These are phyloP conservation scores for Xylota segnis DNA, from an alignment of 2,888 invertebrate genomes.

Conservation along the genomic window DNA sequence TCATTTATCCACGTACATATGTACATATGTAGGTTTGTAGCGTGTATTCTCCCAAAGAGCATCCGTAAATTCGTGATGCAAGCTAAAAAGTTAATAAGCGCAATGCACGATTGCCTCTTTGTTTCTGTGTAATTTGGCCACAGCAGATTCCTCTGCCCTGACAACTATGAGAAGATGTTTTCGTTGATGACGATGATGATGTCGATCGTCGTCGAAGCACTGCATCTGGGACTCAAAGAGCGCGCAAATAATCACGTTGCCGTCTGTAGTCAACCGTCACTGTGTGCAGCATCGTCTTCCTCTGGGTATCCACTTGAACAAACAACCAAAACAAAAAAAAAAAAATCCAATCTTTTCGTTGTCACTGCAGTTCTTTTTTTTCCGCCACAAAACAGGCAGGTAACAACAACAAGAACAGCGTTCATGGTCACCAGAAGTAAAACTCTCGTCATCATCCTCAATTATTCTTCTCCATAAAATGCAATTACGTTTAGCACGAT, in stretches of 20 bases:
- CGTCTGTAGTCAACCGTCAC: neutral
- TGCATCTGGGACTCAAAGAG: neutral
- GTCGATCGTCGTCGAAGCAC: conserved; percentile 1
- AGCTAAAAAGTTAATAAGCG: conserved; percentile 49
- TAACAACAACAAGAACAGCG: conserved; percentile 11
- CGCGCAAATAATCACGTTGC: neutral
- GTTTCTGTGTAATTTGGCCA: conserved; percentile 6
- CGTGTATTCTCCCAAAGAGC: conserved; percentile 3
- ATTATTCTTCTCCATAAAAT: conserved; percentile 37
- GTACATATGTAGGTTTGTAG: neutral
- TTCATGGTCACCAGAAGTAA: conserved; percentile 53
- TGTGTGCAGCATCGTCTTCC: neutral
- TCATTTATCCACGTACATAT: neutral
- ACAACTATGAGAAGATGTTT: conserved; percentile 40
- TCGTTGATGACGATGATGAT: conserved; percentile 25
- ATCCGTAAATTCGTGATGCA: conserved; percentile 38
- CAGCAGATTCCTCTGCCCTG: neutral
- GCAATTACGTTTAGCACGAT: conserved; percentile 56
- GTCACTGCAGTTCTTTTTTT: conserved; percentile 19
- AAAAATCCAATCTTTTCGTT: neutral
- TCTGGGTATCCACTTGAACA: neutral
- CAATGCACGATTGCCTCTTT: conserved; percentile 19
- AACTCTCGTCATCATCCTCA: conserved; percentile 42
- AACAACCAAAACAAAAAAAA: neutral
- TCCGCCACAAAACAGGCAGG: too few species aligned